Evolutionary conservation across 2,113 vertebrate genomes (phyloP), one percentile per base, ranked within the genome.

Genomic region (Burhinus bistriatus): DNA sequence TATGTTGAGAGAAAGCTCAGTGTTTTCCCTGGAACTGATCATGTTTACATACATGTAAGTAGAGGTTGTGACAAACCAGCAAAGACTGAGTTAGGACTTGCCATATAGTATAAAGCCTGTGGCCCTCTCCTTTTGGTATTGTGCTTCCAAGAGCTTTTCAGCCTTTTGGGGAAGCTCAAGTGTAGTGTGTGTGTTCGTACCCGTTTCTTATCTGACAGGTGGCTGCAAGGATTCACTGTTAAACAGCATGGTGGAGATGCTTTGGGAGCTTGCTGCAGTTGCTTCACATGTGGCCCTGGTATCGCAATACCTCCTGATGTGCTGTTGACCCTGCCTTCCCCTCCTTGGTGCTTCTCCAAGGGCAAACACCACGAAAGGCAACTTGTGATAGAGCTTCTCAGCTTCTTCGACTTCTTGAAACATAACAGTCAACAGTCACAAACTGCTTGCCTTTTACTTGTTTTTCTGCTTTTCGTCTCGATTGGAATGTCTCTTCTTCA

Each of bases 271-370:
- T 26, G 7, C 15, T 61, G 64, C 62, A 83, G 62, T 23, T 0
- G 1, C 64, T 76, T 45, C 54, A 27, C 14, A 6, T 0, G 0
- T 21, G 51, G 54, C 38, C 57, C 32, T 75, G 61, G n/a, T 27
- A 11, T 30, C 1, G 7, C 38, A 15, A 10, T 5, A 40, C 9
- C 68, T 76, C 30, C 54, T 44, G 30, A 40, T 34, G 30, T 0
- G 2, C 66, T 57, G 15, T 16, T 27, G 64, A 62, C 61, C 21
- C 29, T 78, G 54, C 68, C 36, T 58, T 58, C 26, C 29, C 15
- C 27, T 47, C 29, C 52, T 40, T 16, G 23, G 20, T 44, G 30
- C 83, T 61, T 73, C 59, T 80, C 36, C 40, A 29, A 70, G 64
- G 59, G 45, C 44, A 59, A 68, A 22, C 21, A 44, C 54, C 21